Evolutionary conservation across 2,797 vertebrate species (phyloP).

Genomic region (Sebastes matsubarae): DNA sequence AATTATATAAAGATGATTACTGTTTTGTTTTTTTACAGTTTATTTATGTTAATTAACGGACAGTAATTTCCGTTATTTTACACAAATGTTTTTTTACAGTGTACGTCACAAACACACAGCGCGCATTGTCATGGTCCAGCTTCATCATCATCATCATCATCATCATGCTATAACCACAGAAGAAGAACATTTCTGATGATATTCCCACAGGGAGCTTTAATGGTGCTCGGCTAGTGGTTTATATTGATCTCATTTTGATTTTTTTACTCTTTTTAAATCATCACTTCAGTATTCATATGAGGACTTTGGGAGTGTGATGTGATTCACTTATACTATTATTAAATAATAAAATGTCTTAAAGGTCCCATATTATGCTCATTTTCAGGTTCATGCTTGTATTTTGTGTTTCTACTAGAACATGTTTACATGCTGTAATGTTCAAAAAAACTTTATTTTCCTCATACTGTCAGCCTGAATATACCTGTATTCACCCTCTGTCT

Average conservation of each 20-base stretch:
- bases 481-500: too few species aligned
- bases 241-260: constrained; percentile 39
- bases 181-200: constrained; percentile 9
- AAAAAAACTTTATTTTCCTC: too few species aligned
- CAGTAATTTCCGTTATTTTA: too few species aligned
- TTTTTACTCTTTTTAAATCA: constrained; percentile 20
- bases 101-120: constrained; percentile 72
- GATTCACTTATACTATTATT: not conserved
- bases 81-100: too few species aligned
- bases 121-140: constrained; percentile 75
- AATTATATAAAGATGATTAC: too few species aligned
- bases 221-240: not conserved
- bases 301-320: not conserved
- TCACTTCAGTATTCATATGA: constrained; percentile 18
- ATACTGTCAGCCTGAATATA: too few species aligned
- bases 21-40: too few species aligned
- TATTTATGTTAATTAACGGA: too few species aligned
- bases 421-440: too few species aligned
- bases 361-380: too few species aligned
- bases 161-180: constrained; percentile 10
- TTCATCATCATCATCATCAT: constrained; percentile 38
- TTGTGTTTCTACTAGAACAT: too few species aligned
- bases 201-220: constrained; percentile 43
- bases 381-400: too few species aligned
- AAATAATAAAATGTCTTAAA: not conserved